phyloP scores from a whole-genome alignment of 2,888 invertebrate species.

The Amphipoea oculea region DNA sequence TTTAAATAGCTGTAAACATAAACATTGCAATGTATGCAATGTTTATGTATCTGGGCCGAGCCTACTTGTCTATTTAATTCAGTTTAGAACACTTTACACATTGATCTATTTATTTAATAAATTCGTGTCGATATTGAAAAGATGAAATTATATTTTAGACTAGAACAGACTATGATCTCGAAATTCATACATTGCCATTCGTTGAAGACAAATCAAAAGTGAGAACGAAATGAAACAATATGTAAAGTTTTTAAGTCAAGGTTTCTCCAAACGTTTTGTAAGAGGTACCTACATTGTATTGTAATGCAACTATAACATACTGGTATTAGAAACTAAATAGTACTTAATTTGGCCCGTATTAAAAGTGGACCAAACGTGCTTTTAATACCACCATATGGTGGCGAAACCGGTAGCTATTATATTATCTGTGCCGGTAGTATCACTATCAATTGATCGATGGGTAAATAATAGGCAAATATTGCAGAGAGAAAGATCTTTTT shows the following conservation, averaged over 20 bases:
- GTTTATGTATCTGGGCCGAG: constrained; percentile 36
- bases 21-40: not conserved
- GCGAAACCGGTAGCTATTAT: not conserved
- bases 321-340: no score
- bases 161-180: not conserved
- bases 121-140: constrained; percentile 19
- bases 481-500: not conserved
- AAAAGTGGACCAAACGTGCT: not conserved
- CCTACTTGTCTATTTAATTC: constrained; percentile 15
- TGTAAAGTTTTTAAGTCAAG: constrained; percentile 32
- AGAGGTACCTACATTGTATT: constrained; percentile 32
- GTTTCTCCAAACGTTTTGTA: constrained; percentile 27
- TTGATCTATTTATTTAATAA: not conserved
- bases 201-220: constrained; percentile 24
- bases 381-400: no score
- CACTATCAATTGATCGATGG: not conserved
- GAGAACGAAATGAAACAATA: constrained; percentile 28
- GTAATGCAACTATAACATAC: constrained; percentile 27
- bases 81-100: not conserved
- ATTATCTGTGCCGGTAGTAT: no score
- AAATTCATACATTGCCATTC: constrained; percentile 11
- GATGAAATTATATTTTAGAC: not conserved
- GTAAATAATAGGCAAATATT: no score
- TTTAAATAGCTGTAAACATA: no score
- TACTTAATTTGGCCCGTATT: not conserved